Evolutionary conservation across 1,140 invertebrate genomes (phyloP), one percentile per base, ranked within the genome.

Genomic region (Papilio machaon): DNA sequence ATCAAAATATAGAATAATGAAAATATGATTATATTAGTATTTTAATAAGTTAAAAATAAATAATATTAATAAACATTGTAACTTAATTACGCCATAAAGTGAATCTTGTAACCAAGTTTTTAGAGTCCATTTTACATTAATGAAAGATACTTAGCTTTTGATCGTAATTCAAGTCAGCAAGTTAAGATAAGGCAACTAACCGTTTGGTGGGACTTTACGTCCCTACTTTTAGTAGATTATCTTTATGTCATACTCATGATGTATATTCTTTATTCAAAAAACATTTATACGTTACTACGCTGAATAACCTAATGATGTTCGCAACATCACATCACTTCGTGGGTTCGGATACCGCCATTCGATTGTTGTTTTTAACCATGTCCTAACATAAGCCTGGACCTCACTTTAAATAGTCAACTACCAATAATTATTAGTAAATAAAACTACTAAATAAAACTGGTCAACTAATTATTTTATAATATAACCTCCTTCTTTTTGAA

Each of bases 101-200:
- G 11, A 19, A 54, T 76, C 47, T 30, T 76, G 47, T 76, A 15
- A 1, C 4, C 15, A 23, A 30, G 23, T 2, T 17, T 1, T 52
- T 30, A 76, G 19, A 54, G 19, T 30, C 10, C n/a, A 52, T 76
- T 76, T 76, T 54, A 30, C 47, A 23, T 30, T 30, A 75, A 13
- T 47, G 10, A 60, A 2, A n/a, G 52, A 79, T 46, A 19, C 35
- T 38, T 10, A 67, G 17, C 35, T 35, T 67, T 79, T 67, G 77
- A 79, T 67, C 77, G 38, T 79, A 79, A 79, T 79, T 79, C 54
- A 79, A 79, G 77, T 79, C 58, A 46, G 58, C 77, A 47, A 79
- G 77, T 79, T 79, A 9, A 64, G 77, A 79, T 79, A 79, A 79
- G 77, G 23, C 2, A 15, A 13, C 43, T 58, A 79, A 67, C 77